Base-by-base conservation (phyloP, 92 coral and sea anemone genomes). In the Galaxea fascicularis region DNA sequence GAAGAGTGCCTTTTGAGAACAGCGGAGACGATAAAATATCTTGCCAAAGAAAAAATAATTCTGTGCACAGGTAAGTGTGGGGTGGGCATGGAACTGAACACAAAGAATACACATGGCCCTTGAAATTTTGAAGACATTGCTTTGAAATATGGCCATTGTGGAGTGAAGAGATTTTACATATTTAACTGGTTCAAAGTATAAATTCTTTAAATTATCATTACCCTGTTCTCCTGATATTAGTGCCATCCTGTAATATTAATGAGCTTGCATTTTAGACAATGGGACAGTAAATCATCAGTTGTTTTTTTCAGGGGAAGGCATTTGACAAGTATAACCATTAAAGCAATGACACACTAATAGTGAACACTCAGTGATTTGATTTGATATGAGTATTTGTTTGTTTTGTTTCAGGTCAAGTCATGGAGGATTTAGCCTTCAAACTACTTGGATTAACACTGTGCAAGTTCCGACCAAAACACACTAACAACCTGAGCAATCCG, bases 1-100 rank as follows among this genome's bases (percentile, higher is more conserved):
- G 95, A 92, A 39, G 95, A 92, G 28, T 92, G 95, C 27, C 72
- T 92, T 22, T 39, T 44, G 15, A 92, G 79, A 82, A 90, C 90
- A 30, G 81, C 90, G 14, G 71, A 90, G 76, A 92, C 95, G n/a
- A 82, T 90, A 45, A 90, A 84, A 69, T 90, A 83, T 30, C 83
- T 93, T 78, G 85, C 86, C 77, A 90, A 87, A 76, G 95, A 86
- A 49, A 93, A 90, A 69, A 73, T 93, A 18, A 86, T 93, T 47
- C 58, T 90, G 56, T 93, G 93, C 75, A 93, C 93, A 82, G 95
- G 93, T 87, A 46, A 67, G 88, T 26, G 29, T 10, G 31, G 17
- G 10, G 54, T 49, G 13, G 54, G 54, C 54, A 49, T 1, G 11
- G 54, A 49, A 6, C 41, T 35, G 41, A 35, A 35, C 41, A 35